These are phyloP conservation scores for Drosophila biarmipes DNA, from an alignment of 1,140 invertebrate species.

Conservation along the genomic window DNA sequence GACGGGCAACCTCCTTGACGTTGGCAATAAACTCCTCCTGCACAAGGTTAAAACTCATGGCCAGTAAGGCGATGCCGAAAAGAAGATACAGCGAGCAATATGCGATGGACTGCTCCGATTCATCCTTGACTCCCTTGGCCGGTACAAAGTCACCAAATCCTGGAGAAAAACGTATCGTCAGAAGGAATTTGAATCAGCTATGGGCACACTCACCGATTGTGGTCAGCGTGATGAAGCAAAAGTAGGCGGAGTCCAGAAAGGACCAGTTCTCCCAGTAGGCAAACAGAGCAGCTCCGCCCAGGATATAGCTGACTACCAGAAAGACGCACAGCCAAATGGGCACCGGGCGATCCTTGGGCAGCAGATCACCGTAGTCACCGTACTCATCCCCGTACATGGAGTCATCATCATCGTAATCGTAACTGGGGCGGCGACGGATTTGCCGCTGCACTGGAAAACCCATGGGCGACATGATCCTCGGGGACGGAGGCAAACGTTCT, in stretches of 20 bases:
- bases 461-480: conserved; percentile 89
- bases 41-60: conserved; percentile 99
- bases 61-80: conserved; percentile 97
- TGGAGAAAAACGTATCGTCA: conserved; percentile 40
- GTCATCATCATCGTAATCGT: conserved; percentile 81
- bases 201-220: conserved; percentile 89
- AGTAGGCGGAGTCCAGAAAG: conserved; percentile 96
- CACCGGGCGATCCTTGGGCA: conserved; percentile 87
- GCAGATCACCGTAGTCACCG: conserved; percentile 83
- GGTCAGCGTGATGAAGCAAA: conserved; percentile 97
- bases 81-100: conserved; percentile 96
- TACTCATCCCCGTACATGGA: conserved; percentile 86
- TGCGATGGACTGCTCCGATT: conserved; percentile 92
- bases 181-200: not conserved
- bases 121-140: conserved; percentile 89
- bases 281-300: conserved; percentile 94
- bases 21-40: conserved; percentile 96
- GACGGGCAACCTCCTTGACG: conserved; percentile 92
- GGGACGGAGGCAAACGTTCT: conserved; percentile 84
- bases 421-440: conserved; percentile 67
- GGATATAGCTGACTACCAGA: conserved; percentile 94
- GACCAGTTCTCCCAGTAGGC: conserved; percentile 94
- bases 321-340: conserved; percentile 96
- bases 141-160: conserved; percentile 97
- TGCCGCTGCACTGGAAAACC: conserved; percentile 88